A percentile compares a stretch with the other conserved stretches of the same genome.
These are phyloP conservation scores for Solenopsis invicta DNA, from an alignment of 1,140 invertebrate species.

Conservation along the genomic window DNA sequence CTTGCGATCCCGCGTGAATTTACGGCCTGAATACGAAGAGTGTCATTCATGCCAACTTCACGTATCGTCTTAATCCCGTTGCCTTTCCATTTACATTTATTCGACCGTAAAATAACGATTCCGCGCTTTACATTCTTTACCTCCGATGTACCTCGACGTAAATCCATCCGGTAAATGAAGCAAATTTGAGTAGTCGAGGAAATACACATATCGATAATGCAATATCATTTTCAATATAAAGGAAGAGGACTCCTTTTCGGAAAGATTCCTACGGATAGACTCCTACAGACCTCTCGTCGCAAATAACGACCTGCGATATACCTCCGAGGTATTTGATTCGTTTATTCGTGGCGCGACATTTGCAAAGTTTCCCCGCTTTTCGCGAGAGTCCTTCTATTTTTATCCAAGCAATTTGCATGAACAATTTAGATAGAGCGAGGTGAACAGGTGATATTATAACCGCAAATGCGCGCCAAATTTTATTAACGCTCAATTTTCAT, in stretches of 20 bases:
- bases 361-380: neutral
- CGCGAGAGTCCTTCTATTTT: neutral
- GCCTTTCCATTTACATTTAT: slow-evolving; percentile 61
- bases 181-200: slow-evolving; percentile 10
- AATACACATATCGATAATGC: slow-evolving; percentile 19
- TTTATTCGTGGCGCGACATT: neutral
- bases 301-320: neutral
- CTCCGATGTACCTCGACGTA: neutral
- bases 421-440: neutral
- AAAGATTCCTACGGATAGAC: slow-evolving; percentile 12
- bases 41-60: slow-evolving; percentile 27
- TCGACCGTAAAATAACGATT: slow-evolving; percentile 38
- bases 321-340: neutral
- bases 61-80: slow-evolving; percentile 56
- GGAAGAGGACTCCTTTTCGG: neutral
- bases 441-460: slow-evolving; percentile 5
- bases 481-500: neutral
- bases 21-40: neutral
- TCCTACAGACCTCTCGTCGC: neutral
- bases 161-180: slow-evolving; percentile 8
- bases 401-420: neutral
- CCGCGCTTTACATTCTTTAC: neutral
- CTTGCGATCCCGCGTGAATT: neutral
- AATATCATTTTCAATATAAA: slow-evolving; percentile 17
- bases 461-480: neutral